phyloP scores from a whole-genome alignment of 2,888 invertebrate species.

The Brachynemurus nebulosus region DNA sequence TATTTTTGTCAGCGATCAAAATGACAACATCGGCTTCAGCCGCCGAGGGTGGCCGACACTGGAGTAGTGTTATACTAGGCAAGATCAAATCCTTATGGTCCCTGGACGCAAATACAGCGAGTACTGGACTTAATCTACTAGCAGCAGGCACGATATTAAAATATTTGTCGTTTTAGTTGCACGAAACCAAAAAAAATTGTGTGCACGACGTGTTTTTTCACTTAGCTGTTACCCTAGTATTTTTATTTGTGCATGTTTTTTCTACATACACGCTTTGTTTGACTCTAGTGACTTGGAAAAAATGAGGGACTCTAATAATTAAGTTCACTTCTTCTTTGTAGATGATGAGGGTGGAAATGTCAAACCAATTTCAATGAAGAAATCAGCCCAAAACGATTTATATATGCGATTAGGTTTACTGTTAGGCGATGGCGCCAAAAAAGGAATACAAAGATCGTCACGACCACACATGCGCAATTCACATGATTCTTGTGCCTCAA shows the following conservation, averaged over 20 bases:
- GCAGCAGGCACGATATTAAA: constrained; percentile 49
- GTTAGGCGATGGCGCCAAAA: constrained; percentile 52
- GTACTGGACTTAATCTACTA: constrained; percentile 67
- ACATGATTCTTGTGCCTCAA: constrained; percentile 26
- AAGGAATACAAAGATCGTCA: constrained; percentile 24
- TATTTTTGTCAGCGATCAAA: constrained; percentile 8
- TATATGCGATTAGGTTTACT: constrained; percentile 73
- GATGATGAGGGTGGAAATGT: constrained; percentile 61
- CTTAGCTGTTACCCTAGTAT: constrained; percentile 5
- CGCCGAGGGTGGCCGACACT: constrained; percentile 40
- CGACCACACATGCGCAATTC: constrained; percentile 37
- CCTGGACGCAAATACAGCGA: constrained; percentile 56
- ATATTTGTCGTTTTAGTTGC: not conserved
- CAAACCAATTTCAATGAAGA: constrained; percentile 39
- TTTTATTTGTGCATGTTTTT: constrained; percentile 7
- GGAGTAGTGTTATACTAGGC: constrained; percentile 70
- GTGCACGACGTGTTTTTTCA: constrained; percentile 7
- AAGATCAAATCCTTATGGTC: constrained; percentile 84
- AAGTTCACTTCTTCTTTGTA: constrained; percentile 25
- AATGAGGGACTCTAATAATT: constrained; percentile 18
- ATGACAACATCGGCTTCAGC: constrained; percentile 29
- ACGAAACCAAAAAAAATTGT: constrained; percentile 5
- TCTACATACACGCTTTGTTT: constrained; percentile 21
- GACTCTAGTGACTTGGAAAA: constrained; percentile 20
- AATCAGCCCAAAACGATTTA: constrained; percentile 58